Base-by-base conservation (phyloP, 2,113 vertebrate genomes). In the Prochilodus magdalenae region DNA sequence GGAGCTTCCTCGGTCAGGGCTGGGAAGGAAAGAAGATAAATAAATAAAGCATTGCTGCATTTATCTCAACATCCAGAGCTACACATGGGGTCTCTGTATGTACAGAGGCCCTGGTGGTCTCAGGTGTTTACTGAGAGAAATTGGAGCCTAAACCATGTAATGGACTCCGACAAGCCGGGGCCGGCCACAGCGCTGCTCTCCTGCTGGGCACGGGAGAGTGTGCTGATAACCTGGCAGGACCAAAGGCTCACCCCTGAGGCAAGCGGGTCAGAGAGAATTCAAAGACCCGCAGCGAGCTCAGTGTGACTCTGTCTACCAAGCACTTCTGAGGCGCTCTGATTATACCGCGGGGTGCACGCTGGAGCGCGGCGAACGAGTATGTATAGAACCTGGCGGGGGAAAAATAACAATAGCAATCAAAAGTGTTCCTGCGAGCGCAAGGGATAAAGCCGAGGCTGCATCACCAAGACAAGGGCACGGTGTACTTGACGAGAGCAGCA, bases 401-500 rank as follows among this genome's bases (percentile, higher is more conserved):
- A 63, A 82, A 82, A 82, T 73, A 79, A 84, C 30, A 82, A 75
- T 51, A 49, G 77, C 40, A 86, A 83, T 85, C 73, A 79, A 83
- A 80, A 80, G 76, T 65, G 80, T 84, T 78, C 75, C 47, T 13
- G 49, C 75, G 63, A 53, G 75, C 82, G 49, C 16, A 47, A 36
- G 60, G 63, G 47, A 77, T 79, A 63, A 57, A 71, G 70, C 14
- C 59, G 47, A 36, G 60, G 69, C 29, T 59, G 55, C 74, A 77
- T 85, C 83, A 85, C 70, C 36, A 24, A 74, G 69, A 71, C 83
- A 87, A 85, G 86, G 85, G 77, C 83, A 71, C 33, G 8, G 73
- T 83, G 86, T 82, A 83, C 83, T 85, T 87, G 84, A 87, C 27
- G 74, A 59, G 75, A 83, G 51, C 77, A n/a, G 73, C 53, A 59